phyloP scores from a whole-genome alignment of 2,888 invertebrate species.

The Carterocephalus palaemon region DNA sequence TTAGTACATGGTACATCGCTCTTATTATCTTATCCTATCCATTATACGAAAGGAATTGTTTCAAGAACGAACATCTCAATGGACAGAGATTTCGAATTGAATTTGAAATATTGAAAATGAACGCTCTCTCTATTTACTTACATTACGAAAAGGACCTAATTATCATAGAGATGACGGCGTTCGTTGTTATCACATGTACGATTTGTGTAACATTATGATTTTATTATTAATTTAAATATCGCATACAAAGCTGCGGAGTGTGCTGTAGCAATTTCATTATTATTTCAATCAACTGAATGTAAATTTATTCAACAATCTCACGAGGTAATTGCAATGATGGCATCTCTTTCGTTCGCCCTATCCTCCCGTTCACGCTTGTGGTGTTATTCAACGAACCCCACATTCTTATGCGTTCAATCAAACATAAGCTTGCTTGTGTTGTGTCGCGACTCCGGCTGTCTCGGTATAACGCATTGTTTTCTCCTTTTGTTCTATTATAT shows the following conservation, averaged over 20 bases:
- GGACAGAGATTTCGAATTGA: conserved; percentile 35
- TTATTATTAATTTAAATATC: conserved; percentile 78
- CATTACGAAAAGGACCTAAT: conserved; percentile 52
- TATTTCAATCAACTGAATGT: conserved; percentile 79
- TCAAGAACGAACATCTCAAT: conserved; percentile 30
- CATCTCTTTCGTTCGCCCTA: conserved; percentile 45
- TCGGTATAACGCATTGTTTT: conserved; percentile 51
- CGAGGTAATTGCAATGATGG: conserved; percentile 73
- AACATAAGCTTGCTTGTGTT: conserved; percentile 57
- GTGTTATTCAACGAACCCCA: conserved; percentile 52
- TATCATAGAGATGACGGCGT: conserved; percentile 63
- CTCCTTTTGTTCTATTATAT: conserved; percentile 59
- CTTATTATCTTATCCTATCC: conserved; percentile 23
- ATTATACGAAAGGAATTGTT: conserved; percentile 27
- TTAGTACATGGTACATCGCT: conserved; percentile 6
- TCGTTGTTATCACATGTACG: conserved; percentile 55
- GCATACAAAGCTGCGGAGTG: conserved; percentile 66
- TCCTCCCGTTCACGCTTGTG: conserved; percentile 43
- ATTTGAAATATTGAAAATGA: conserved; percentile 52
- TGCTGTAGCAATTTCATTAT: conserved; percentile 78
- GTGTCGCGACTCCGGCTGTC: conserved; percentile 47
- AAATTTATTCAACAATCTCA: conserved; percentile 80
- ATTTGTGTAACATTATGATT: conserved; percentile 74
- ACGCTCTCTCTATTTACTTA: too few relatives aligned
- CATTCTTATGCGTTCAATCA: conserved; percentile 78